phyloP scores from a whole-genome alignment of 2,797 vertebrate species.

The Hydrocynus forskahlii region DNA sequence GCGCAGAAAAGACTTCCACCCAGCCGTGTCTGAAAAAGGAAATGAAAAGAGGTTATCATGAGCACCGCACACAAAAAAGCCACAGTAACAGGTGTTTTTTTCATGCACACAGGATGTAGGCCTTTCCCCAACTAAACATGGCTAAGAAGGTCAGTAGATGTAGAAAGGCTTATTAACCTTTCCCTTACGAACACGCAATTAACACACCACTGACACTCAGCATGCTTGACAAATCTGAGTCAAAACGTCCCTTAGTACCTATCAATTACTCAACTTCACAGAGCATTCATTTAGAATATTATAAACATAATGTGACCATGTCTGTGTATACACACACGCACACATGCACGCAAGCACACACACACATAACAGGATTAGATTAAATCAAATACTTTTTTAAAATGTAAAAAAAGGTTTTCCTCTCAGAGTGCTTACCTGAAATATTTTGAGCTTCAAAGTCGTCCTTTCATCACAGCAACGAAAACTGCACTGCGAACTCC shows the following conservation, averaged over 20 bases:
- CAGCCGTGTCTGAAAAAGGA: constrained; percentile 34
- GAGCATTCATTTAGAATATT: too few relatives aligned
- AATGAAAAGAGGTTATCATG: constrained; percentile 48
- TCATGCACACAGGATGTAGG: neutral
- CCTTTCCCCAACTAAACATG: constrained; percentile 2
- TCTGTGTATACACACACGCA: too few relatives aligned
- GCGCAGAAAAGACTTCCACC: constrained; percentile 24
- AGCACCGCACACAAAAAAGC: neutral
- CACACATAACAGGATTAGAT: too few relatives aligned
- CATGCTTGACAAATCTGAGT: too few relatives aligned
- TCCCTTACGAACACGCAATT: neutral
- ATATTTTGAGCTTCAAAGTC: constrained; percentile 33
- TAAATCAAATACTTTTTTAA: neutral
- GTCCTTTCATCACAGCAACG: constrained; percentile 48
- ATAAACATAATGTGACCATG: too few relatives aligned
- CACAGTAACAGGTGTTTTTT: constrained; percentile 36
- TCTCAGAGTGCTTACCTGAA: constrained; percentile 44
- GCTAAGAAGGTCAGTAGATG: neutral
- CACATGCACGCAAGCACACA: too few relatives aligned
- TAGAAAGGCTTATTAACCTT: neutral
- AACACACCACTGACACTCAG: neutral
- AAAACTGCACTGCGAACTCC: constrained; percentile 34
- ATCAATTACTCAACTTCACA: neutral
- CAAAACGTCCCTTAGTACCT: neutral
- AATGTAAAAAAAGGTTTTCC: constrained; percentile 16